Conservation (phyloP, 2,888 invertebrate genomes). For the Mythimna lalbum region DNA sequence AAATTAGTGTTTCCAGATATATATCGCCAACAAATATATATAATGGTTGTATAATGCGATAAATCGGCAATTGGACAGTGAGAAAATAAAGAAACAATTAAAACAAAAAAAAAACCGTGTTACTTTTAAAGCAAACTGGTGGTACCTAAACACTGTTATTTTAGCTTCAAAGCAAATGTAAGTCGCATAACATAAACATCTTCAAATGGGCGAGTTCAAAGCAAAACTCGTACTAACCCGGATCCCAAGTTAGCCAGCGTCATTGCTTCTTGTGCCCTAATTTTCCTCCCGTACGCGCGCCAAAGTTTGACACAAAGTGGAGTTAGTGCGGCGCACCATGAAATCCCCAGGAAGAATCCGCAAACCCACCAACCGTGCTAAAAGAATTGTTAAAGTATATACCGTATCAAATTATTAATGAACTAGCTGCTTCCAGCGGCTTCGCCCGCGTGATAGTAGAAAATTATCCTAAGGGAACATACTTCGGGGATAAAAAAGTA, state of each 20-base stretch:
- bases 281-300: conserved; percentile 84
- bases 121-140: neutral
- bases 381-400: conserved; percentile 13
- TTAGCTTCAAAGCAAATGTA: conserved; percentile 5
- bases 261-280: conserved; percentile 81
- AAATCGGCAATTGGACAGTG: neutral
- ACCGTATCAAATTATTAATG: too few species aligned
- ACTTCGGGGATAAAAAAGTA: too few species aligned
- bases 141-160: neutral
- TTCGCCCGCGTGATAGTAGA: too few species aligned
- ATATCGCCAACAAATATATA: neutral
- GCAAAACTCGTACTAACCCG: conserved; percentile 65
- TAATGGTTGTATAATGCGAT: neutral
- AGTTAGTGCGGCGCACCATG: conserved; percentile 91
- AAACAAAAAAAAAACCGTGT: neutral
- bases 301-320: conserved; percentile 92
- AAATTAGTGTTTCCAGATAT: neutral
- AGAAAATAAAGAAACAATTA: neutral
- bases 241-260: conserved; percentile 77
- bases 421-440: too few species aligned
- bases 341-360: conserved; percentile 88
- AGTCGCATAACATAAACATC: conserved; percentile 24
- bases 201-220: conserved; percentile 20
- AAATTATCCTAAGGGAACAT: too few species aligned
- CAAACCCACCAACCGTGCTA: conserved; percentile 94